Percentiles rank a stretch among this genome's conserved stretches.
phyloP scores from a whole-genome alignment of 2,797 vertebrate genomes.

The Lacerta bilineata region DNA sequence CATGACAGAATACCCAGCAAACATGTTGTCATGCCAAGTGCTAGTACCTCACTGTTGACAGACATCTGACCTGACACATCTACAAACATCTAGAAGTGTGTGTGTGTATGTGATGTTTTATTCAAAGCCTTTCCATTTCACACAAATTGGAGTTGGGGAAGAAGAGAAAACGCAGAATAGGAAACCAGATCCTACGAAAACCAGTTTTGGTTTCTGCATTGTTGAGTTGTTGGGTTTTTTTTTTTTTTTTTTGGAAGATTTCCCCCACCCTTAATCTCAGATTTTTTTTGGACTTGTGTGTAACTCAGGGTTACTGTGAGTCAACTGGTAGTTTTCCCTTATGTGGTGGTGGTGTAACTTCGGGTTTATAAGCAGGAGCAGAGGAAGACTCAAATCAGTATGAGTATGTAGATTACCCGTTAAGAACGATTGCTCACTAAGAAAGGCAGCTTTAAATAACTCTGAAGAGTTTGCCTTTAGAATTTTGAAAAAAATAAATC shows the following conservation, averaged over 20 bases:
- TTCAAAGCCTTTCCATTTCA: slow-evolving; percentile 14
- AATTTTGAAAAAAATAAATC: background rate
- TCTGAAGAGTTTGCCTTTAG: background rate
- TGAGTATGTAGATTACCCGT: too few relatives aligned
- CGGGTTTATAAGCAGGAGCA: too few relatives aligned
- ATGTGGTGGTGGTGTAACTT: too few relatives aligned
- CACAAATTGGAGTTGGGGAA: background rate
- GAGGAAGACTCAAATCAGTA: too few relatives aligned
- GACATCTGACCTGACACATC: slow-evolving; percentile 47
- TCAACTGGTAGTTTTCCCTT: too few relatives aligned
- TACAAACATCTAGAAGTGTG: slow-evolving; percentile 15
- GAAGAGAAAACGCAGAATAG: background rate
- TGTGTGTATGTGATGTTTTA: slow-evolving; percentile 27
- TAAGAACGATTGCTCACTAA: background rate
- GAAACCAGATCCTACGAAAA: rapidly evolving
- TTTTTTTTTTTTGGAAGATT: too few relatives aligned
- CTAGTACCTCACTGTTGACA: slow-evolving; percentile 61
- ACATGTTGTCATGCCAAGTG: slow-evolving; percentile 54
- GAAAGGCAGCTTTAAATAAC: background rate
- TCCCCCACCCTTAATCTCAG: background rate
- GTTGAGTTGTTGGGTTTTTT: background rate
- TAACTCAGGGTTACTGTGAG: too few relatives aligned
- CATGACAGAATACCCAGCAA: slow-evolving; percentile 59
- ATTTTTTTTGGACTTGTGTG: too few relatives aligned
- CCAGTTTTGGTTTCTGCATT: background rate